Evolutionary conservation across 2,113 vertebrate species (phyloP).

Genomic region (Aptenodytes forsteri): DNA sequence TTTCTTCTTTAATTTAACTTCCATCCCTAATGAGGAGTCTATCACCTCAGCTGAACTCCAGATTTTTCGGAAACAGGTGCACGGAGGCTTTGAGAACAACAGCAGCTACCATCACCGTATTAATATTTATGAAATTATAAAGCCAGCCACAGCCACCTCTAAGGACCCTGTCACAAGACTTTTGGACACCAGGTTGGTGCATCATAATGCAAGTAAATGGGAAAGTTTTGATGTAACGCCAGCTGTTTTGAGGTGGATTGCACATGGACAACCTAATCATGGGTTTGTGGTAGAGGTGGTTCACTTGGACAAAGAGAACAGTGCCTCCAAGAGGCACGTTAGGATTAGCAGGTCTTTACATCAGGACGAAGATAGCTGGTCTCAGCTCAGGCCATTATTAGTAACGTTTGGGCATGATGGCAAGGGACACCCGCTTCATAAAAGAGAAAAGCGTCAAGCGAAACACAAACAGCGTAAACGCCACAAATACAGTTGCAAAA

Average conservation of each 20-base stretch:
- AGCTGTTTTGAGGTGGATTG: slow-evolving; percentile 90
- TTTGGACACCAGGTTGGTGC: slow-evolving; percentile 95
- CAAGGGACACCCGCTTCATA: slow-evolving; percentile 89
- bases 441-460: slow-evolving; percentile 89
- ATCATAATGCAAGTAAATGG: slow-evolving; percentile 91
- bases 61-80: slow-evolving; percentile 91
- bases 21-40: slow-evolving; percentile 89
- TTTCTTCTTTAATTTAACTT: slow-evolving; percentile 97
- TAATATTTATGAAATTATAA: slow-evolving; percentile 98
- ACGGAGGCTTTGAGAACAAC: slow-evolving; percentile 74
- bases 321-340: slow-evolving; percentile 84
- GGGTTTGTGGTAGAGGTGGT: slow-evolving; percentile 95
- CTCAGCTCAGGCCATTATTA: slow-evolving; percentile 89
- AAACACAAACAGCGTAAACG: slow-evolving; percentile 89
- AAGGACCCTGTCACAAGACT: slow-evolving; percentile 89
- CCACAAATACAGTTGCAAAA: slow-evolving; percentile 92
- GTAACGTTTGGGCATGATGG: slow-evolving; percentile 96
- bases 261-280: slow-evolving; percentile 88
- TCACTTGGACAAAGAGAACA: slow-evolving; percentile 81
- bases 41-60: slow-evolving; percentile 95
- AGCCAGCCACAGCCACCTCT: slow-evolving; percentile 73
- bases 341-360: slow-evolving; percentile 96
- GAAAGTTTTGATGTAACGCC: slow-evolving; percentile 97
- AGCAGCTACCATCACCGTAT: slow-evolving; percentile 88
- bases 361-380: slow-evolving; percentile 88